Conservation (phyloP, 2,113 vertebrate genomes). For the Enhydra lutris region DNA sequence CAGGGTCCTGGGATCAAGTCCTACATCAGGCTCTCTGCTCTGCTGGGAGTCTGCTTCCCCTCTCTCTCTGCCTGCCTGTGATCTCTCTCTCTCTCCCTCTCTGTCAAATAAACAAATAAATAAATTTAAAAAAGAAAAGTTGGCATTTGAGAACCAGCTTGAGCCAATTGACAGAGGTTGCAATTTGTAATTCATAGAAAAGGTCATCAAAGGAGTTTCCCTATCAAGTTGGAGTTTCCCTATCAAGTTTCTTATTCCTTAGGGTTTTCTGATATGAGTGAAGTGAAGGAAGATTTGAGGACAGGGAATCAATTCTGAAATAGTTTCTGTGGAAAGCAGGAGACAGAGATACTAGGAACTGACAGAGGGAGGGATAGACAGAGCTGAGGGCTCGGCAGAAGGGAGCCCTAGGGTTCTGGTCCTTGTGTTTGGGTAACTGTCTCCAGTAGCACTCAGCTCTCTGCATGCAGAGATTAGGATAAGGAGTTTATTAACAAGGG, state of each 20-base stretch:
- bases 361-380: background rate
- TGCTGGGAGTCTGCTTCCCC: too few species aligned
- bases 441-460: background rate
- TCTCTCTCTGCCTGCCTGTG: too few species aligned
- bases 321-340: background rate
- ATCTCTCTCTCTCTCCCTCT: too few species aligned
- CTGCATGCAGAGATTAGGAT: background rate
- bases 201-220: background rate
- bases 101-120: too few species aligned
- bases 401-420: background rate
- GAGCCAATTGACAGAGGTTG: background rate
- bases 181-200: background rate
- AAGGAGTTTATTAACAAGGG: background rate
- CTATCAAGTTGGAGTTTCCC: background rate
- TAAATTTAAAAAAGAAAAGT: background rate
- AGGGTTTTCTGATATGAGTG: background rate
- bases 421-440: background rate
- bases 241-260: background rate
- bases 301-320: background rate
- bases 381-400: background rate
- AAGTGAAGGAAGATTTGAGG: background rate
- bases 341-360: background rate
- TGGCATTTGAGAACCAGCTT: background rate
- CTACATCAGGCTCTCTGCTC: too few species aligned
- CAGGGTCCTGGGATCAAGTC: too few species aligned